Percentiles rank a stretch among this genome's conserved stretches.
Evolutionary conservation across 2,888 invertebrate genomes (phyloP).

Genomic region (Anarsia innoxiella): DNA sequence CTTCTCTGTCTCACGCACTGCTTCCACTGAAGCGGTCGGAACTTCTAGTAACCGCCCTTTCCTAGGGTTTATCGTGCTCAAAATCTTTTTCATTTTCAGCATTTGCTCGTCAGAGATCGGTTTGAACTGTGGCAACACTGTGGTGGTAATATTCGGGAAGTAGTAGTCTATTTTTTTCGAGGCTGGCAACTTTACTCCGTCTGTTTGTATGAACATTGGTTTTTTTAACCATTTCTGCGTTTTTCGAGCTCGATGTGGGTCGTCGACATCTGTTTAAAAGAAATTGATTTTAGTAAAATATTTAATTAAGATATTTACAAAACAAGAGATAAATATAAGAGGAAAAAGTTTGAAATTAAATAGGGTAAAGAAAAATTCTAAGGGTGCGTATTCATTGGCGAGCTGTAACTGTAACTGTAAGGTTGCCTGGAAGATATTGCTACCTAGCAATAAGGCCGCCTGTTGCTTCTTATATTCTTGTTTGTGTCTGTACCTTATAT

Average conservation of each 20-base stretch:
- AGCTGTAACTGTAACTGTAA: too few species aligned
- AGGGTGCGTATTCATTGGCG: too few species aligned
- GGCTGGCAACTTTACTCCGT: constrained; percentile 26
- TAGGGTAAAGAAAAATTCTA: background rate
- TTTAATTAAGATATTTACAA: constrained; percentile 23
- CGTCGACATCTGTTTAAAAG: constrained; percentile 67
- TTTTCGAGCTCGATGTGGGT: constrained; percentile 60
- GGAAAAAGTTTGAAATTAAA: background rate
- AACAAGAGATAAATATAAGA: background rate
- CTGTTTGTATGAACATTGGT: constrained; percentile 64
- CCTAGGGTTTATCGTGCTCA: constrained; percentile 40
- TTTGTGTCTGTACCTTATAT: too few species aligned
- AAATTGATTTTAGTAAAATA: background rate
- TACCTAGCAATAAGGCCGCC: too few species aligned
- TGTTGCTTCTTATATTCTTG: too few species aligned
- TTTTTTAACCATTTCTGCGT: constrained; percentile 40
- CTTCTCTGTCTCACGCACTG: constrained; percentile 20
- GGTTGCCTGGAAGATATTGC: too few species aligned
- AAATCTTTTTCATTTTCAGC: constrained; percentile 47
- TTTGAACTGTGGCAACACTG: constrained; percentile 53
- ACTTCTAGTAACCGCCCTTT: constrained; percentile 39
- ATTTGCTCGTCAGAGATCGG: constrained; percentile 66
- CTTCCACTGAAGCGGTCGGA: constrained; percentile 14
- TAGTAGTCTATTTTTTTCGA: constrained; percentile 40
- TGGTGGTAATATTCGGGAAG: constrained; percentile 42